These are phyloP conservation scores for Nautilus pompilius DNA, from an alignment of 1,140 invertebrate species.

Conservation along the genomic window DNA sequence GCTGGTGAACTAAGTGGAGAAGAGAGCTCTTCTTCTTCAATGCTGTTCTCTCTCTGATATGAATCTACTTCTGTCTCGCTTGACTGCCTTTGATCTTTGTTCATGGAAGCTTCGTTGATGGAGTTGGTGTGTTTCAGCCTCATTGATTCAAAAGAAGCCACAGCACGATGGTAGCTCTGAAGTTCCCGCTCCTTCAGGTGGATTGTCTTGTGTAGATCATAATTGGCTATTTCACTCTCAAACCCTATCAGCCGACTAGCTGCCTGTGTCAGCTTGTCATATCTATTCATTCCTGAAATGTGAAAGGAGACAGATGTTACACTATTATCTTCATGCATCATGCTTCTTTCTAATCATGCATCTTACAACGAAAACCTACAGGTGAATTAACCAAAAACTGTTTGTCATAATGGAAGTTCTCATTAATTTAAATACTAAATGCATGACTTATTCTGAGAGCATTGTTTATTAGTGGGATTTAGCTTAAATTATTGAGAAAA, in stretches of 20 bases:
- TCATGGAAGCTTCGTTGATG: constrained; percentile 1
- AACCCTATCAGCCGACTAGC: constrained; percentile 1
- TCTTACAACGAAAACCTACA: too few species aligned
- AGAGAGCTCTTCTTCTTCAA: not conserved
- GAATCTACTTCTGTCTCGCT: not conserved
- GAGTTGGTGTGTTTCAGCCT: not conserved
- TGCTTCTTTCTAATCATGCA: too few species aligned
- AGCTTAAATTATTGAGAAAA: too few species aligned
- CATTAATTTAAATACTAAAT: too few species aligned
- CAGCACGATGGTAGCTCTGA: not conserved
- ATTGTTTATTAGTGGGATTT: too few species aligned
- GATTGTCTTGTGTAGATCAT: not conserved
- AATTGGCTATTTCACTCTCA: not conserved
- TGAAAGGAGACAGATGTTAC: not conserved
- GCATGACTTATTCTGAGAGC: too few species aligned
- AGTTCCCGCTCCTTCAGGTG: not conserved
- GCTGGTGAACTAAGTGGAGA: not conserved
- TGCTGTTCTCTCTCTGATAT: not conserved
- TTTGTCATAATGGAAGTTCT: too few species aligned
- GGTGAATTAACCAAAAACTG: too few species aligned
- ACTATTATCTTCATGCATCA: not conserved
- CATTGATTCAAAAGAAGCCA: not conserved
- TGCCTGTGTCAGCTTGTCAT: constrained; percentile 3
- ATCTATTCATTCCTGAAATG: constrained; percentile 1
- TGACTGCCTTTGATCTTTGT: not conserved